These are phyloP conservation scores for Plebejus anna DNA, from an alignment of 2,888 invertebrate genomes.

Conservation along the genomic window DNA sequence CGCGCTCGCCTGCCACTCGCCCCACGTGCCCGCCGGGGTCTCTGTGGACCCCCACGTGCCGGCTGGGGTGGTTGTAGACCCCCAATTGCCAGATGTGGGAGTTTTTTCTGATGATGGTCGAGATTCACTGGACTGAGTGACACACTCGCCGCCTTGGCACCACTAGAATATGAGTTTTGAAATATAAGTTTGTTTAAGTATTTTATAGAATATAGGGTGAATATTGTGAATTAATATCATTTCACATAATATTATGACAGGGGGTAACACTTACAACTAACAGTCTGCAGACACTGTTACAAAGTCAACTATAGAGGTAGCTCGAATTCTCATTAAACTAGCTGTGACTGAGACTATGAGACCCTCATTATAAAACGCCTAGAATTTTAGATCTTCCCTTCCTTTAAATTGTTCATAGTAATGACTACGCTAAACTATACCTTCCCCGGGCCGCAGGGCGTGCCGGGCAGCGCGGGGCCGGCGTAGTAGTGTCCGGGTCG, in stretches of 20 bases:
- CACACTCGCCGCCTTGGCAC: constrained; percentile 84
- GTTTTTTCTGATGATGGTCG: constrained; percentile 34
- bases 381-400: too few relatives aligned
- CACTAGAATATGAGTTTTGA: constrained; percentile 62
- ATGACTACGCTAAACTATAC: neutral
- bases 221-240: too few relatives aligned
- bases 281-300: too few relatives aligned
- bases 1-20: constrained; percentile 79
- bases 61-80: neutral
- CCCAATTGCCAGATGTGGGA: constrained; percentile 8
- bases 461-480: constrained; percentile 91
- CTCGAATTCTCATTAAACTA: too few relatives aligned
- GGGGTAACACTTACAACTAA: too few relatives aligned
- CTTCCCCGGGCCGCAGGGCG: constrained; percentile 83
- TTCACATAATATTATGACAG: too few relatives aligned
- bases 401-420: too few relatives aligned
- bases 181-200: neutral
- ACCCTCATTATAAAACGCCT: too few relatives aligned
- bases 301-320: too few relatives aligned
- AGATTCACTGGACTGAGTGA: constrained; percentile 48
- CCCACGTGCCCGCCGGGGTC: constrained; percentile 77
- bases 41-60: neutral
- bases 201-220: neutral
- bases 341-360: too few relatives aligned
- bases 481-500: constrained; percentile 87